Evolutionary conservation across 2,888 invertebrate genomes (phyloP).

Genomic region (Nowickia ferox): DNA sequence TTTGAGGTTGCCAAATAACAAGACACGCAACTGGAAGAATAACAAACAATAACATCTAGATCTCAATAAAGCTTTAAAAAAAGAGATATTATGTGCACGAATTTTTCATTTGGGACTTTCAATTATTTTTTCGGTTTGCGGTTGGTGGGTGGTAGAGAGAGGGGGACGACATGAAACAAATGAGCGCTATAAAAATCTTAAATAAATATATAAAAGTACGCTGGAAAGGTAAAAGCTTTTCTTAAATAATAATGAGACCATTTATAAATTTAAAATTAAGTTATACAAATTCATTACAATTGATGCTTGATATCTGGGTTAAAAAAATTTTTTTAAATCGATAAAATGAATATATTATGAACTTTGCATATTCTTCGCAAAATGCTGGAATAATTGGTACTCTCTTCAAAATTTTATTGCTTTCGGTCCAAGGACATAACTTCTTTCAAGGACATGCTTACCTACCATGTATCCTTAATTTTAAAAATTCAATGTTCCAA

Average conservation of each 20-base stretch:
- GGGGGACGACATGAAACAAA: slow-evolving; percentile 43
- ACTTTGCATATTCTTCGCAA: no score
- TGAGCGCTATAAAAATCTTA: slow-evolving; percentile 64
- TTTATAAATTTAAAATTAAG: neutral
- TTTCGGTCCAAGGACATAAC: no score
- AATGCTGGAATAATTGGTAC: no score
- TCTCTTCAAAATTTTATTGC: no score
- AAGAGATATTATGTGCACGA: neutral
- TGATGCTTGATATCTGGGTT: no score
- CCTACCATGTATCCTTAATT: no score
- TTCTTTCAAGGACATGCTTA: no score
- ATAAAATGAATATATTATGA: no score
- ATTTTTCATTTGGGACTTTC: slow-evolving; percentile 24
- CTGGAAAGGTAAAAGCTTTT: slow-evolving; percentile 66
- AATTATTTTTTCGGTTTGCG: neutral
- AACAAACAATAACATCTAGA: slow-evolving; percentile 45
- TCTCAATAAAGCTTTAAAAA: slow-evolving; percentile 38
- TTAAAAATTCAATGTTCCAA: no score
- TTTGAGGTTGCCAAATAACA: slow-evolving; percentile 60
- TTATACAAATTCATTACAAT: no score
- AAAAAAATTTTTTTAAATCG: no score
- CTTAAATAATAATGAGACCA: slow-evolving; percentile 64
- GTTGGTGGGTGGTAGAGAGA: neutral
- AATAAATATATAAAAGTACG: slow-evolving; percentile 51
- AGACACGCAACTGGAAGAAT: slow-evolving; percentile 63